Conservation (phyloP, 1,140 invertebrate genomes). For the Chionoecetes opilio region DNA sequence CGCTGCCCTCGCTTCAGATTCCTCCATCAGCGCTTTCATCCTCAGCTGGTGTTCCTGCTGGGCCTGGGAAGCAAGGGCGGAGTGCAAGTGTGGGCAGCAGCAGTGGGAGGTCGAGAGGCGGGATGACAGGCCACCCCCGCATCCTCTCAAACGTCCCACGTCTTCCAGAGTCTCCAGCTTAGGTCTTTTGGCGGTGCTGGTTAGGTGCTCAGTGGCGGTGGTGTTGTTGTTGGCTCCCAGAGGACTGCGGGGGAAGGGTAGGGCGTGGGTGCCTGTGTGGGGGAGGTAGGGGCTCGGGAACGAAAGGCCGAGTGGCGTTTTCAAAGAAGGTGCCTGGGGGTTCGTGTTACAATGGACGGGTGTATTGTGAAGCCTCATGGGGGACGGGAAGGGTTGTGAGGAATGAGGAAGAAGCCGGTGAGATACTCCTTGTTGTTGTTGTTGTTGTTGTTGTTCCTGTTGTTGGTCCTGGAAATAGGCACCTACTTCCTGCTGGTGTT, state of each 20-base stretch:
- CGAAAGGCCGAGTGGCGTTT: not conserved
- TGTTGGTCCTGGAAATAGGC: not conserved
- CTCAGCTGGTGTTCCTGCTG: conserved; percentile 40
- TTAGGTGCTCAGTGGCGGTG: not conserved
- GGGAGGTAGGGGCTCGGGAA: not conserved
- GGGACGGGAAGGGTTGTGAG: no score
- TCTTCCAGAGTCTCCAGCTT: not conserved
- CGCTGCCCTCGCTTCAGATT: not conserved
- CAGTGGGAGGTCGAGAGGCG: not conserved
- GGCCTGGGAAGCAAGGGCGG: not conserved
- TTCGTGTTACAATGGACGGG: not conserved
- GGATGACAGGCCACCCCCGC: not conserved
- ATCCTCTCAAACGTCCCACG: not conserved
- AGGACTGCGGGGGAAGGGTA: not conserved
- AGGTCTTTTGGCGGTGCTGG: not conserved
- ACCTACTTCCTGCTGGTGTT: not conserved
- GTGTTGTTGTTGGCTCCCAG: not conserved
- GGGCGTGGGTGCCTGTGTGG: not conserved
- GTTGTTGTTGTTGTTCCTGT: not conserved
- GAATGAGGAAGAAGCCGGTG: no score
- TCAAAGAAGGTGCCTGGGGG: not conserved
- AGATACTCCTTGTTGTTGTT: not conserved
- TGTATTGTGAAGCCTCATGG: not conserved
- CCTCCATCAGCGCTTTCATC: conserved; percentile 43
- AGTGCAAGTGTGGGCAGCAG: conserved; percentile 48